phyloP scores from a whole-genome alignment of 2,797 vertebrate species.

The Lepus oiostolus region DNA sequence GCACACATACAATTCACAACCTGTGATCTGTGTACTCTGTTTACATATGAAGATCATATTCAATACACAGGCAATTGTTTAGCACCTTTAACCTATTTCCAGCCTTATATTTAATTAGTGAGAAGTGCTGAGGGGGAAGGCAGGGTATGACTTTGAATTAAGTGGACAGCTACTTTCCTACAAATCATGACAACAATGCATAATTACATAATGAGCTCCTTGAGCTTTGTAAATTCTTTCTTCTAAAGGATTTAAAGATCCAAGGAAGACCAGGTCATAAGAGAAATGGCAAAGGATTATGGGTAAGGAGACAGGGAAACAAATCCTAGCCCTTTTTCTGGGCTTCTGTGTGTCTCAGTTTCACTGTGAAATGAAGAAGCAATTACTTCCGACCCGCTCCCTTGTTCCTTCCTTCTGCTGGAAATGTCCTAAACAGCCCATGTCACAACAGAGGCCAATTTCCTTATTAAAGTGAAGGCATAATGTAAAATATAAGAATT shows the following conservation, averaged over 20 bases:
- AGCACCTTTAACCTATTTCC: conserved; percentile 82
- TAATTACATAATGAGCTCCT: conserved; percentile 57
- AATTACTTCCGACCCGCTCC: accelerated
- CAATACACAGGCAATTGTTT: conserved; percentile 81
- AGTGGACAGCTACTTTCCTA: conserved; percentile 57
- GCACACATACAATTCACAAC: conserved; percentile 82
- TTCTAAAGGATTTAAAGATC: conserved; percentile 7
- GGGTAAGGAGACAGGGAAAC: not conserved
- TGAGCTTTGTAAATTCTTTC: conserved; percentile 4
- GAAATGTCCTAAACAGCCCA: not conserved
- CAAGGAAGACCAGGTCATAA: not conserved
- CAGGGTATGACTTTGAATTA: conserved; percentile 50
- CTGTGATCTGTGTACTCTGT: conserved; percentile 77
- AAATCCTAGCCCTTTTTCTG: not conserved
- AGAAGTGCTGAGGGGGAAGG: conserved; percentile 16
- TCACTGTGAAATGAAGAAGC: not conserved
- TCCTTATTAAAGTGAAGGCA: not conserved
- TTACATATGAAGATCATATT: conserved; percentile 79
- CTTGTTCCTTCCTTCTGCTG: not conserved
- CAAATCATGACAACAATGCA: conserved; percentile 63
- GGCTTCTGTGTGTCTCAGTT: no score
- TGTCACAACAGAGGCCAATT: not conserved
- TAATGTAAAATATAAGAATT: not conserved
- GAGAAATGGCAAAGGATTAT: accelerated
- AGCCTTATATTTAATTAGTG: conserved; percentile 83